Evolutionary conservation across 2,113 vertebrate species (phyloP), one percentile per base, ranked within the genome.

Genomic region (Numida meleagris): DNA sequence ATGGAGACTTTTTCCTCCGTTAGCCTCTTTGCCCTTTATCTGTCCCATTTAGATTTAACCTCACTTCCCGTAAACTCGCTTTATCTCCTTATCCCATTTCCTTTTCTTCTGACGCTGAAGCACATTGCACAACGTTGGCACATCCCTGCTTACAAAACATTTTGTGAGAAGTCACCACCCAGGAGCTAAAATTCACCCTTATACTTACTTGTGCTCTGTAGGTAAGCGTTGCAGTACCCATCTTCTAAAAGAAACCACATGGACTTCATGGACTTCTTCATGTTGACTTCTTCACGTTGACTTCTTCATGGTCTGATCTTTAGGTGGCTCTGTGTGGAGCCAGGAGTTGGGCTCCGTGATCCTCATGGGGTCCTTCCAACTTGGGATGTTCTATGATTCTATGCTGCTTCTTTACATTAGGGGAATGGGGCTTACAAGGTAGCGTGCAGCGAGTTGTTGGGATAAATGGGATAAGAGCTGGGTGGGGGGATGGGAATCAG

Each of bases 191-290:
- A n/a, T 23, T 29, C 38, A 23, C 53, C 71, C 63, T 38, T 20
- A 34, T 23, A 9, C 55, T 31, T 46, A 0, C 13, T 4, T 17
- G n/a, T 12, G n/a, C 19, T 10, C 40, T 3, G 53, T 12, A 23
- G 45, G 1, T 18, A 38, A 34, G 40, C 4, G 0, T 2, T 4
- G 23, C 6, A 7, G n/a, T 24, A 4, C 5, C 3, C 29, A 40
- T 5, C 10, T 55, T 40, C 55, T 40, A 13, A 59, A 38, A 63
- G 8, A 12, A 17, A 20, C 21, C 18, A 4, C 19, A 2, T 5
- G 4, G 10, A 13, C 38, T 16, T 38, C 3, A 33, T 57, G 31
- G 31, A 18, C 31, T 33, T 57, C 53, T 57, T 57, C 17, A 19
- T 57, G 53, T 18, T 55, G 29, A 53, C 51, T 53, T 27, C 50